Percentiles rank a stretch among this genome's conserved stretches.
Conservation (phyloP, 2,797 vertebrate genomes). For the Luscinia megarhynchos region DNA sequence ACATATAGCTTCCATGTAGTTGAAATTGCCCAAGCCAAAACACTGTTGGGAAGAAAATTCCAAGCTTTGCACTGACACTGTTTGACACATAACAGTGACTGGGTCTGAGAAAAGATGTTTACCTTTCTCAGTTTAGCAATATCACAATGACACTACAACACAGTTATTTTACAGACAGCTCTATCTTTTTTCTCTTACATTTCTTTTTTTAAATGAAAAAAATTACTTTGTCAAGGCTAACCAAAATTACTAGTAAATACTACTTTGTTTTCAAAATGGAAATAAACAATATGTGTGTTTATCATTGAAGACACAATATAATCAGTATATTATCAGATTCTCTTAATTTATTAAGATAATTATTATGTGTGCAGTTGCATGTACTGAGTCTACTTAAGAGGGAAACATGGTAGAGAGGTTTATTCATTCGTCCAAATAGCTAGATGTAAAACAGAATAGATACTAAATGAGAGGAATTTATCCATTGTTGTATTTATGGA, state of each 20-base stretch:
- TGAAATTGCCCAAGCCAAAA: not conserved
- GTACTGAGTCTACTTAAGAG: not conserved
- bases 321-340: not conserved
- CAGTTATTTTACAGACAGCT: not conserved
- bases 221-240: not conserved
- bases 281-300: not conserved
- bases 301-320: not conserved
- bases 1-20: not conserved
- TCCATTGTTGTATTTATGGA: not conserved
- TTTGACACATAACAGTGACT: not conserved
- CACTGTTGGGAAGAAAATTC: not conserved
- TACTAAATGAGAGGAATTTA: not conserved
- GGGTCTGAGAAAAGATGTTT: not conserved
- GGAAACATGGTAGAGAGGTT: not conserved
- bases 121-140: not conserved
- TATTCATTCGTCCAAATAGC: not conserved
- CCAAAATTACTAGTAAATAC: not conserved
- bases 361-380: rapidly evolving
- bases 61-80: not conserved
- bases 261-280: not conserved
- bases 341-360: not conserved
- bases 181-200: not conserved
- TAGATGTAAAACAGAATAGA: not conserved
- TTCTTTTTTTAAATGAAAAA: not conserved
- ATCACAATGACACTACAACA: not conserved